These are phyloP conservation scores for Pteria penguin DNA, from an alignment of 2,888 invertebrate species.

Conservation along the genomic window DNA sequence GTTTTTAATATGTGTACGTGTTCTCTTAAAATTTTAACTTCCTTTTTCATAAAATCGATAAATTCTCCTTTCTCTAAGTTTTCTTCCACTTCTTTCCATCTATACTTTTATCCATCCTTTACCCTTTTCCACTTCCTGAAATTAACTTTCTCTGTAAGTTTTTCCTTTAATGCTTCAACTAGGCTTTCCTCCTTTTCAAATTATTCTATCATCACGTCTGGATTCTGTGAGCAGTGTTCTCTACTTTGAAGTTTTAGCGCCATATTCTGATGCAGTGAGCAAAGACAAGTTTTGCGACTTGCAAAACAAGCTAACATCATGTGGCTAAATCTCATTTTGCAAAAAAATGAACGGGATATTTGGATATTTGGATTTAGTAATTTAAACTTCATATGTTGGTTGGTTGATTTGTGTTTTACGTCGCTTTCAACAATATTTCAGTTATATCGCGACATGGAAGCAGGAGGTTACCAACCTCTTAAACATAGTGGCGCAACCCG, in stretches of 20 bases:
- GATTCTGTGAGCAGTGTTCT: neutral
- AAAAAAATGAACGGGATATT: neutral
- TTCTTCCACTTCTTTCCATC: slow-evolving; percentile 17
- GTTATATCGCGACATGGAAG: too few species aligned
- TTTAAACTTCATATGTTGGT: slow-evolving; percentile 6
- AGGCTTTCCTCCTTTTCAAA: neutral
- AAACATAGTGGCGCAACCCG: too few species aligned
- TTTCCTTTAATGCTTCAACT: neutral
- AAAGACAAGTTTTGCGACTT: slow-evolving; percentile 7
- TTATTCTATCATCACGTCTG: neutral
- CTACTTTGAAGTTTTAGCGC: neutral
- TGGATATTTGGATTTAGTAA: neutral
- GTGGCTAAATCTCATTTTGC: neutral
- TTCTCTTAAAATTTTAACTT: neutral
- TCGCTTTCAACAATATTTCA: too few species aligned
- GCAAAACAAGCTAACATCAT: slow-evolving; percentile 2
- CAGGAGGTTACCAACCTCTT: too few species aligned
- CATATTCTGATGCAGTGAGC: neutral
- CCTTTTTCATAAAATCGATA: neutral
- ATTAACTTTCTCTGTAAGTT: neutral
- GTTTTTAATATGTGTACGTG: neutral
- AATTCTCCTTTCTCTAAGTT: neutral
- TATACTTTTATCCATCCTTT: neutral
- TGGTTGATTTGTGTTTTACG: too few species aligned
- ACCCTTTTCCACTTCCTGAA: slow-evolving; percentile 7